Percentiles rank a stretch among this genome's conserved stretches.
These are phyloP conservation scores for Geodia barretti DNA, from an alignment of 37 sponge, comb jelly and placozoan genomes.

Conservation along the genomic window DNA sequence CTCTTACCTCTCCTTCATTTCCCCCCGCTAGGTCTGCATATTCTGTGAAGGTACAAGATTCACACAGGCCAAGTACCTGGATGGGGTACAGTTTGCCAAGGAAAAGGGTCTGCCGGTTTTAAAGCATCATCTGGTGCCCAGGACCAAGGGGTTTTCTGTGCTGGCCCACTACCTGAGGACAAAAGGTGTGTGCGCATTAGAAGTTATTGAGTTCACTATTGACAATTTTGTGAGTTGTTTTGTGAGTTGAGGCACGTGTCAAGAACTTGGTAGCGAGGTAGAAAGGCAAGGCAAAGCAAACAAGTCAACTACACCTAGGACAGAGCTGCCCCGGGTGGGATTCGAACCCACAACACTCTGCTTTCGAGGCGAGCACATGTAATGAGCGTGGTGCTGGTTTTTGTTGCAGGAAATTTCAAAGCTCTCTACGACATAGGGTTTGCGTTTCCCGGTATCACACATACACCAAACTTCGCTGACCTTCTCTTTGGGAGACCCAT, in stretches of 20 bases:
- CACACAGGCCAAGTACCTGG: conserved; percentile 62
- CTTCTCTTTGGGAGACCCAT: conserved; percentile 28
- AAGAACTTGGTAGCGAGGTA: no score
- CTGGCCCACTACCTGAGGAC: conserved; percentile 42
- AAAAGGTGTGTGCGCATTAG: conserved; percentile 3
- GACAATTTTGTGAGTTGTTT: no score
- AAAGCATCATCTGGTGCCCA: conserved; percentile 76
- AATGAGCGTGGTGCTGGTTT: background rate
- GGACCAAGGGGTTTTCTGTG: conserved; percentile 76
- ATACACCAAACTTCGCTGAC: conserved; percentile 25
- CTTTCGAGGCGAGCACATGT: background rate
- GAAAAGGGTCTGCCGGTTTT: conserved; percentile 56
- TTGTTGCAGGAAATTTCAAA: conserved; percentile 30
- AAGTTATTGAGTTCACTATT: background rate
- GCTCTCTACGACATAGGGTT: conserved; percentile 55
- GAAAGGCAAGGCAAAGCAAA: no score
- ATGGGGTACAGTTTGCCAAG: conserved; percentile 59
- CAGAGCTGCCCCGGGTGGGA: no score
- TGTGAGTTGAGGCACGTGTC: no score
- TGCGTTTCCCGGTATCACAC: conserved; percentile 36
- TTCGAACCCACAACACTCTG: background rate
- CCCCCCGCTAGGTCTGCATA: conserved; percentile 38
- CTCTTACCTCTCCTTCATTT: background rate
- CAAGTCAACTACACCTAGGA: no score
- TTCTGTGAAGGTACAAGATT: conserved; percentile 87